Evolutionary conservation across 2,797 vertebrate genomes (phyloP).

Genomic region (Allobates femoralis): DNA sequence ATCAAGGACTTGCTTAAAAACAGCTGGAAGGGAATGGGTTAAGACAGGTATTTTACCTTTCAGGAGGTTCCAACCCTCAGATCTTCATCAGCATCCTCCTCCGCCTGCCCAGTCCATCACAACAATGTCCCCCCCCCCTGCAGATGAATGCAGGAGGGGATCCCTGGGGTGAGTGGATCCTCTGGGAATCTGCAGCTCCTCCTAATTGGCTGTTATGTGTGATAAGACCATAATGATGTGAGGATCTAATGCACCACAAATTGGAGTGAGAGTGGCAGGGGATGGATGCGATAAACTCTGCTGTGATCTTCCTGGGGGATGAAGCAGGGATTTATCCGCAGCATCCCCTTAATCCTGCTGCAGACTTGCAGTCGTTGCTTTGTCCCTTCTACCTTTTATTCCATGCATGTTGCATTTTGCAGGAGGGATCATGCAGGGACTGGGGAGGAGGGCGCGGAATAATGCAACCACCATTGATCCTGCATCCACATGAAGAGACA

Average conservation of each 20-base stretch:
- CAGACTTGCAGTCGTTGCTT: conserved; percentile 49
- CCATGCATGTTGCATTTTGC: conserved; percentile 46
- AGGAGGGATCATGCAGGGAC: conserved; percentile 41
- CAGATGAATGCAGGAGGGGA: conserved; percentile 41
- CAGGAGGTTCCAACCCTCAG: not conserved
- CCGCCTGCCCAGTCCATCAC: not conserved
- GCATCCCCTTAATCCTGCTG: conserved; percentile 45
- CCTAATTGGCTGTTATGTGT: conserved; percentile 6
- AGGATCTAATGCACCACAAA: conserved; percentile 25
- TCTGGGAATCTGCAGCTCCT: not conserved
- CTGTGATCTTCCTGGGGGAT: not conserved
- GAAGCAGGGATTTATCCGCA: conserved; percentile 43
- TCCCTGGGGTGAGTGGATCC: conserved; percentile 16
- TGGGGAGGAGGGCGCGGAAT: not conserved
- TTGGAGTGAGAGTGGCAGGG: conserved; percentile 1
- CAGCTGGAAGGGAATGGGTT: not conserved
- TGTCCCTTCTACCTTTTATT: conserved; percentile 9
- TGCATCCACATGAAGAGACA: conserved; percentile 50
- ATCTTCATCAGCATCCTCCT: conserved; percentile 20
- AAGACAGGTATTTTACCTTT: conserved; percentile 23
- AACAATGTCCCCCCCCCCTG: not conserved
- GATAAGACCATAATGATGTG: conserved; percentile 14
- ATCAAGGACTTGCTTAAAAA: not conserved
- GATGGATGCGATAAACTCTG: conserved; percentile 32
- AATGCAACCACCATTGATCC: conserved; percentile 45